phyloP scores from a whole-genome alignment of 2,888 invertebrate genomes.

The Zeuzera pyrina region DNA sequence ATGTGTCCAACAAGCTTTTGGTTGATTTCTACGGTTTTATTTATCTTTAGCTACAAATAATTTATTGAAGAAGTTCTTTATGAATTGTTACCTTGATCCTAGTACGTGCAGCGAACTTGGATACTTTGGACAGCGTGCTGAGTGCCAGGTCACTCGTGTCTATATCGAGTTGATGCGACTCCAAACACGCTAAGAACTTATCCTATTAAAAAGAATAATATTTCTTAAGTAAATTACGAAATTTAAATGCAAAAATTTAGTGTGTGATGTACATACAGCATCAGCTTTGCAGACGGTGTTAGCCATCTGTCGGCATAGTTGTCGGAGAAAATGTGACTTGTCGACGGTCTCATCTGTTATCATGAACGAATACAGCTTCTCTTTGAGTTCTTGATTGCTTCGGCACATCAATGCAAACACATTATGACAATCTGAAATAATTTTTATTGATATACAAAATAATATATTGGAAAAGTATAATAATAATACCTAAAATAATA shows the following conservation, averaged over 20 bases:
- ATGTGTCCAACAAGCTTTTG: too few relatives aligned
- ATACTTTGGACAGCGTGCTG: slow-evolving; percentile 91
- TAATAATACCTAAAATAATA: too few relatives aligned
- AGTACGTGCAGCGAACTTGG: slow-evolving; percentile 89
- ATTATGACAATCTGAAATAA: slow-evolving; percentile 86
- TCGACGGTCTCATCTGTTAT: slow-evolving; percentile 87
- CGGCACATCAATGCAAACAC: slow-evolving; percentile 93
- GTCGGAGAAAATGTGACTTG: slow-evolving; percentile 86
- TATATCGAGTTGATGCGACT: slow-evolving; percentile 88
- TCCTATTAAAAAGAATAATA: slow-evolving; percentile 72
- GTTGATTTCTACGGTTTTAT: too few relatives aligned
- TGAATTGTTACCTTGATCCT: slow-evolving; percentile 80
- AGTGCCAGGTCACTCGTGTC: slow-evolving; percentile 90
- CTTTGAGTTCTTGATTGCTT: slow-evolving; percentile 88
- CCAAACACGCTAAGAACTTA: slow-evolving; percentile 83
- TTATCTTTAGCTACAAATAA: too few relatives aligned
- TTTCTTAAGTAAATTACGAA: not conserved
- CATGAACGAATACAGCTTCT: slow-evolving; percentile 90
- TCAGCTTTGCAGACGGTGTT: slow-evolving; percentile 94
- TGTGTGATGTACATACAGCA: slow-evolving; percentile 78
- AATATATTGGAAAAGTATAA: too few relatives aligned
- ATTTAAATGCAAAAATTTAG: not conserved
- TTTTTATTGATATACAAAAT: too few relatives aligned
- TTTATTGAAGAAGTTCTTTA: too few relatives aligned
- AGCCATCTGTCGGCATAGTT: slow-evolving; percentile 91